Conservation (phyloP, 2,888 invertebrate genomes). For the Drosophila anomalipes region DNA sequence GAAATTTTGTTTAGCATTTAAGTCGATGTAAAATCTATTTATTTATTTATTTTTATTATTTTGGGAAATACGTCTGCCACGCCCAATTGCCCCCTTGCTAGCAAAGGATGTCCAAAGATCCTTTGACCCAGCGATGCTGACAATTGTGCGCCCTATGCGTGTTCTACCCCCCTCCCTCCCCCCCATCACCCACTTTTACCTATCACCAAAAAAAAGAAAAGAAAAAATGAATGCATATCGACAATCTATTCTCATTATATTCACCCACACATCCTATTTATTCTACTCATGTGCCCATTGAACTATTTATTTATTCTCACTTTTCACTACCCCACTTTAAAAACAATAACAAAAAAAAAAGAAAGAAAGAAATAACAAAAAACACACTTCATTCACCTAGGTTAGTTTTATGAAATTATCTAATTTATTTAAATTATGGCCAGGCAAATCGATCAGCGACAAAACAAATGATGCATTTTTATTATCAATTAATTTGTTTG, state of each 20-base stretch:
- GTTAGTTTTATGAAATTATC: conserved; percentile 75
- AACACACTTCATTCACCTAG: conserved; percentile 60
- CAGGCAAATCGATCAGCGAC: conserved; percentile 49
- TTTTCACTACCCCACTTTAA: conserved; percentile 25
- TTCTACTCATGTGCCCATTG: conserved; percentile 64
- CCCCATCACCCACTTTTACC: neutral
- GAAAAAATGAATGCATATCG: conserved; percentile 2
- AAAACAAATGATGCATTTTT: conserved; percentile 68
- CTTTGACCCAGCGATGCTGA: conserved; percentile 84
- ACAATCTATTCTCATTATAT: conserved; percentile 8
- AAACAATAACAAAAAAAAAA: conserved; percentile 15
- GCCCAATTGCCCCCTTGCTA: conserved; percentile 85
- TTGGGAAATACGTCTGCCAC: conserved; percentile 57
- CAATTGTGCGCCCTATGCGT: conserved; percentile 78
- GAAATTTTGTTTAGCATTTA: conserved; percentile 72
- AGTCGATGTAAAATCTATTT: conserved; percentile 77
- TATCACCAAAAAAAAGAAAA: neutral
- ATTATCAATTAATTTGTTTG: conserved; percentile 74
- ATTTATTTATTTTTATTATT: conserved; percentile 76
- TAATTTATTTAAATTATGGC: conserved; percentile 76
- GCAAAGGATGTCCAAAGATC: conserved; percentile 79
- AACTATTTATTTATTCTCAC: conserved; percentile 70
- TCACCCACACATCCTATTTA: conserved; percentile 60
- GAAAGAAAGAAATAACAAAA: conserved; percentile 6
- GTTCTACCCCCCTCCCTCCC: conserved; percentile 9